These are phyloP conservation scores for Cephus rjabovi DNA, from an alignment of 2,888 invertebrate genomes.

Conservation along the genomic window DNA sequence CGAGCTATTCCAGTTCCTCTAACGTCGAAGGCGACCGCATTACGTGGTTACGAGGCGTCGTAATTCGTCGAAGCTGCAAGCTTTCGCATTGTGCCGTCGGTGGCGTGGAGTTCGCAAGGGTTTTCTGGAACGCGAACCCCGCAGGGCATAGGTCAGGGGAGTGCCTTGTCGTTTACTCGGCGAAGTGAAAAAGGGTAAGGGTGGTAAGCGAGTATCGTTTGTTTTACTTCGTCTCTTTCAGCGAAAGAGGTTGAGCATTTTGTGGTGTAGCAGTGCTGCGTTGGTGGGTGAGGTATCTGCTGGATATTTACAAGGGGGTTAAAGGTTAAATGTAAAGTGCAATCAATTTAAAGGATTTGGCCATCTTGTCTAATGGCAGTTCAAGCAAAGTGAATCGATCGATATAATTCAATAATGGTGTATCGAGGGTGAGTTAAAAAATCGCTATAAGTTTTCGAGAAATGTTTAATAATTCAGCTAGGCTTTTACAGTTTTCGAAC, in stretches of 20 bases:
- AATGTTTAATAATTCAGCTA: background rate
- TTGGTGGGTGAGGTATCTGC: background rate
- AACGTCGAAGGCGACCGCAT: background rate
- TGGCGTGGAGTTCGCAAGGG: background rate
- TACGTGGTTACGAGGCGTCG: background rate
- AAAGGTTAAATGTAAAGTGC: background rate
- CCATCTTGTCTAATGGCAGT: background rate
- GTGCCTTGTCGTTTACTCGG: background rate
- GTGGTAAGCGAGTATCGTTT: background rate
- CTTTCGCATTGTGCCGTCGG: background rate
- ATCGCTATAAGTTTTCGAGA: background rate
- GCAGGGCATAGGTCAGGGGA: background rate
- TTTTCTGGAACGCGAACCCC: background rate
- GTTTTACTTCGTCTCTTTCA: background rate
- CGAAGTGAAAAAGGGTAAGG: background rate
- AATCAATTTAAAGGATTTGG: background rate
- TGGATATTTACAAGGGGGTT: background rate
- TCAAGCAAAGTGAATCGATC: background rate
- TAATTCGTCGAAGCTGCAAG: background rate
- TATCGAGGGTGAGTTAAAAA: background rate
- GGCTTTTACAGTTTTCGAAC: background rate
- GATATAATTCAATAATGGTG: background rate
- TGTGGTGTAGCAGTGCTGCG: background rate
- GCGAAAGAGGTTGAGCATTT: background rate
- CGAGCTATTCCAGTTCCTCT: background rate